phyloP scores from a whole-genome alignment of 2,888 invertebrate genomes.

The Dryadula phaetusa region DNA sequence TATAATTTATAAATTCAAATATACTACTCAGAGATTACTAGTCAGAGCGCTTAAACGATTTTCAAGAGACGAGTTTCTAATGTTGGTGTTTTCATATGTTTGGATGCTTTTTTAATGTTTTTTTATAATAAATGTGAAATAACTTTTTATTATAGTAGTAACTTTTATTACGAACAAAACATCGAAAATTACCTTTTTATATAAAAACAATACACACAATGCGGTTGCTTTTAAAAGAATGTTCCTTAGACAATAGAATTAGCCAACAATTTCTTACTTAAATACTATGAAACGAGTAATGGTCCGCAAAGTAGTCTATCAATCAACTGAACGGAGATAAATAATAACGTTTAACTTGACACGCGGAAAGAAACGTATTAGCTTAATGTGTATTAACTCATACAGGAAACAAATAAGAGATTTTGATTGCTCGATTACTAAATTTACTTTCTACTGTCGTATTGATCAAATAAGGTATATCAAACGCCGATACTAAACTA shows the following conservation, averaged over 20 bases:
- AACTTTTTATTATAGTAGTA: too few relatives aligned
- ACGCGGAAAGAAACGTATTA: conserved; percentile 40
- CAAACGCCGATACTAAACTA: conserved; percentile 21
- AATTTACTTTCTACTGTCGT: conserved; percentile 41
- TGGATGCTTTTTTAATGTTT: too few relatives aligned
- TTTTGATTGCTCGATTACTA: conserved; percentile 41
- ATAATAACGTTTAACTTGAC: conserved; percentile 35
- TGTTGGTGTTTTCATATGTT: too few relatives aligned
- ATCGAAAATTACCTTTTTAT: not conserved
- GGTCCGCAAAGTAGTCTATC: conserved; percentile 30
- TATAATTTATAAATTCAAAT: too few relatives aligned
- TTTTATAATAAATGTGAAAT: too few relatives aligned
- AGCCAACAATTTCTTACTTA: conserved; percentile 10
- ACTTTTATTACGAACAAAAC: too few relatives aligned
- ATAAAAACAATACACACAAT: not conserved
- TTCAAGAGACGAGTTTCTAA: too few relatives aligned
- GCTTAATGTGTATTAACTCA: conserved; percentile 34
- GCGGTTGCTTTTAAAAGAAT: too few relatives aligned
- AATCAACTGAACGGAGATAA: conserved; percentile 33
- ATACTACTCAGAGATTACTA: too few relatives aligned
- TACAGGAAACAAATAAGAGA: conserved; percentile 42
- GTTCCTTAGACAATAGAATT: not conserved
- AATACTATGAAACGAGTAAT: conserved; percentile 16
- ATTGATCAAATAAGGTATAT: conserved; percentile 22
- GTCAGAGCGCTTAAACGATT: too few relatives aligned